Evolutionary conservation across 2,113 vertebrate species (phyloP), one percentile per base, ranked within the genome.

Genomic region (Ranitomeya variabilis): DNA sequence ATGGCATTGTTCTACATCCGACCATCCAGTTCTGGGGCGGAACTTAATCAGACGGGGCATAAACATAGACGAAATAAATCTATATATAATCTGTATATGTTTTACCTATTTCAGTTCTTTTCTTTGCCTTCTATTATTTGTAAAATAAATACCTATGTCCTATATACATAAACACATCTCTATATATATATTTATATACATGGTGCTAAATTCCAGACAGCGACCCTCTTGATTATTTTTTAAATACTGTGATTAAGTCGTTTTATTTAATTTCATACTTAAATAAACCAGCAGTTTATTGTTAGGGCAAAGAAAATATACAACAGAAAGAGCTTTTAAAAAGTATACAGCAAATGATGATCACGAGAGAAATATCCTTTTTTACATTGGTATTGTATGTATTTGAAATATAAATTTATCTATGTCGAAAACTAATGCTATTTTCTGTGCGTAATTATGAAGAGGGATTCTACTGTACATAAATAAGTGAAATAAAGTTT

Each of bases 121-220:
- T 18, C 71, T 14, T 74, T 74, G 71, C 31, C 71, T 74, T 74
- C 37, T 74, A 16, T 45, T 37, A 18, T 69, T 51, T 85, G 66
- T 85, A 74, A 76, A 45, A 54, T 85, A 86, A 60, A 59, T 74
- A 59, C n/a, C 55, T 10, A 19, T 59, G 59, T 60, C 71, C 71
- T 55, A 62, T 82, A 23, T 19, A 62, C 59, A 62, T 62, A 19
- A 31, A 60, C 18, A 19, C 10, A 45, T 21, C 23, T 45, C 19
- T 62, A 16, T 52, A 16, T 52, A 52, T 59, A 80, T 80, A 80
- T 80, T 80, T 96, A 96, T 96, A 96, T 98, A 98, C 88, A 97
- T 98, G 97, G 97, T 99, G 97, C 97, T 99, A 96, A 94, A 96
- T 96, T 97, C 98, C 95, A 97, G 97, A 97, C 96, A 93, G 96